A percentile compares a stretch with the other conserved stretches of the same genome.
Evolutionary conservation across 2,113 vertebrate genomes (phyloP).

Genomic region (Caranx melampygus): DNA sequence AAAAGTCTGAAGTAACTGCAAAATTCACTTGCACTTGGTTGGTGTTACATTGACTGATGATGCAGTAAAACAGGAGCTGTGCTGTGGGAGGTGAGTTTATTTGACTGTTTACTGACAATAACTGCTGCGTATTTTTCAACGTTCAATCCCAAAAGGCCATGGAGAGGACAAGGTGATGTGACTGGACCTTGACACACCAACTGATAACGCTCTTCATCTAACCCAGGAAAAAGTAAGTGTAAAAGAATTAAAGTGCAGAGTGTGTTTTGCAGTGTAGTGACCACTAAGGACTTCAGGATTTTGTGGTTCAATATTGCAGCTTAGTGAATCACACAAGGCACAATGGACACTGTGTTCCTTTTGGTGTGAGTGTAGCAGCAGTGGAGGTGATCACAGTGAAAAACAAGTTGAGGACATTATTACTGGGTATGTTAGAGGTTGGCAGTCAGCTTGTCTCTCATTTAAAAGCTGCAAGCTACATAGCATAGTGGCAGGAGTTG

Average conservation of each 20-base stretch:
- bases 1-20: neutral
- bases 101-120: neutral
- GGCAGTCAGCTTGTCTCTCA: neutral
- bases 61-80: slow-evolving; percentile 3
- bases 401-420: neutral
- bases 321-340: neutral
- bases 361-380: neutral
- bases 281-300: neutral
- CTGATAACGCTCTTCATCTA: neutral
- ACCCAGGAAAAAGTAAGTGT: neutral
- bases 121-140: neutral
- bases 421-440: neutral
- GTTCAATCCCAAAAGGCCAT: neutral
- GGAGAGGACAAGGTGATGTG: neutral
- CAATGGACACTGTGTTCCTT: neutral
- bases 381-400: neutral
- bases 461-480: neutral
- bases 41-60: slow-evolving; percentile 16
- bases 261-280: neutral
- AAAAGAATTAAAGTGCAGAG: neutral
- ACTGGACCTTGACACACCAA: neutral
- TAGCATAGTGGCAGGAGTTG: neutral
- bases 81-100: neutral
- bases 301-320: neutral
- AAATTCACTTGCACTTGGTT: too few species aligned